These are phyloP conservation scores for Eilema depressum DNA, from an alignment of 2,888 invertebrate species.

Conservation along the genomic window DNA sequence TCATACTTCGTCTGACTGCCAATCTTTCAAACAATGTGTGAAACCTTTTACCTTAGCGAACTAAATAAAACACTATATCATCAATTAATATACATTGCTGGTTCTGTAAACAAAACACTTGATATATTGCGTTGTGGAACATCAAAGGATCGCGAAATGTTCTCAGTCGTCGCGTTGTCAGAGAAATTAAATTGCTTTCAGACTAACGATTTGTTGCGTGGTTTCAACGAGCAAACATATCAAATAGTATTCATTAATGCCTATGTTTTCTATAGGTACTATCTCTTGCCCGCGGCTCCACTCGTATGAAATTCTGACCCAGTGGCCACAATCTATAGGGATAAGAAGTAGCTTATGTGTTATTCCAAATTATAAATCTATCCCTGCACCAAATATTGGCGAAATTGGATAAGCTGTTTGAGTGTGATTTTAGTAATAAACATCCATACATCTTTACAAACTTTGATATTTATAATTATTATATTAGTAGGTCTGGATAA, in stretches of 20 bases:
- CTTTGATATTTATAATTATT: too few species aligned
- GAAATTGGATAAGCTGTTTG: too few species aligned
- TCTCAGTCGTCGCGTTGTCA: slow-evolving; percentile 54
- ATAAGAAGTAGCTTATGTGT: too few species aligned
- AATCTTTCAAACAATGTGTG: slow-evolving; percentile 42
- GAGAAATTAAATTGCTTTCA: slow-evolving; percentile 19
- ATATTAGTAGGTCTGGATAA: too few species aligned
- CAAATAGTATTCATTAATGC: background rate
- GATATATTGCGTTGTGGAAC: slow-evolving; percentile 49
- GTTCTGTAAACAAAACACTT: slow-evolving; percentile 50
- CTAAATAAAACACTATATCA: slow-evolving; percentile 51
- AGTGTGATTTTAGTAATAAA: too few species aligned
- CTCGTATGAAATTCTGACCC: too few species aligned
- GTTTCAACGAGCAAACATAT: background rate
- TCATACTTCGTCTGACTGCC: slow-evolving; percentile 22
- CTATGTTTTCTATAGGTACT: background rate
- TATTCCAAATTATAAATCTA: too few species aligned
- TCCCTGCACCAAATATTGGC: too few species aligned
- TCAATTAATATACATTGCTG: slow-evolving; percentile 56
- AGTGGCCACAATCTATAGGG: too few species aligned
- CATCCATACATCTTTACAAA: too few species aligned
- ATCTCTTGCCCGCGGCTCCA: too few species aligned
- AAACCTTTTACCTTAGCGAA: slow-evolving; percentile 50
- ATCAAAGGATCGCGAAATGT: slow-evolving; percentile 59
- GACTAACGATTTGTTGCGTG: slow-evolving; percentile 4